phyloP scores from a whole-genome alignment of 2,113 vertebrate genomes.

The Bombycilla garrulus region DNA sequence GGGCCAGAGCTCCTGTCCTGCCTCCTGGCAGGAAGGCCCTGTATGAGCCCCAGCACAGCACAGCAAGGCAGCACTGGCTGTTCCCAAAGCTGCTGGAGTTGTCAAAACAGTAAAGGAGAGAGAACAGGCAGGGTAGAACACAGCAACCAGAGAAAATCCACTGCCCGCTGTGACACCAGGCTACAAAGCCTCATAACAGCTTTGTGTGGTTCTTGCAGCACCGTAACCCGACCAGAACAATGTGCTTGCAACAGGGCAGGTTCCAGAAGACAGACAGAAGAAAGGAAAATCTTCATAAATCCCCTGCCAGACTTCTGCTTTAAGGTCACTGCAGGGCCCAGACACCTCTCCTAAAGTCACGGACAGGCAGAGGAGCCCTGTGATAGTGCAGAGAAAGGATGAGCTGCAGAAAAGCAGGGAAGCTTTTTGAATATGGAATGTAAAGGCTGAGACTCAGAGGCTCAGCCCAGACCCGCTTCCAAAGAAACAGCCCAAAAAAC shows the following conservation, averaged over 20 bases:
- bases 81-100: fast-evolving
- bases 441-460: not conserved
- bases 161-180: not conserved
- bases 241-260: not conserved
- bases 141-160: not conserved
- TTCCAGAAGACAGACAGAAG: not conserved
- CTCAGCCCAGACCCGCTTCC: not conserved
- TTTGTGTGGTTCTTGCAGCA: not conserved
- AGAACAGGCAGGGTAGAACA: not conserved
- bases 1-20: not conserved
- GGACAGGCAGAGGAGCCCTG: not conserved
- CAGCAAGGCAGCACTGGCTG: fast-evolving
- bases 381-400: not conserved
- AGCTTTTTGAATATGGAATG: not conserved
- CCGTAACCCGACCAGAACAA: fast-evolving
- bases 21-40: not conserved
- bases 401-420: not conserved
- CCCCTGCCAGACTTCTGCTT: not conserved
- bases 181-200: not conserved
- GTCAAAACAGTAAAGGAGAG: not conserved
- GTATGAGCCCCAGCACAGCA: not conserved
- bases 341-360: not conserved
- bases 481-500: not conserved
- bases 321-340: not conserved
- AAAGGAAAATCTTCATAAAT: not conserved